A percentile compares a stretch with the other conserved stretches of the same genome.
Evolutionary conservation across 2,113 vertebrate genomes (phyloP).

Genomic region (Leptosomus discolor): DNA sequence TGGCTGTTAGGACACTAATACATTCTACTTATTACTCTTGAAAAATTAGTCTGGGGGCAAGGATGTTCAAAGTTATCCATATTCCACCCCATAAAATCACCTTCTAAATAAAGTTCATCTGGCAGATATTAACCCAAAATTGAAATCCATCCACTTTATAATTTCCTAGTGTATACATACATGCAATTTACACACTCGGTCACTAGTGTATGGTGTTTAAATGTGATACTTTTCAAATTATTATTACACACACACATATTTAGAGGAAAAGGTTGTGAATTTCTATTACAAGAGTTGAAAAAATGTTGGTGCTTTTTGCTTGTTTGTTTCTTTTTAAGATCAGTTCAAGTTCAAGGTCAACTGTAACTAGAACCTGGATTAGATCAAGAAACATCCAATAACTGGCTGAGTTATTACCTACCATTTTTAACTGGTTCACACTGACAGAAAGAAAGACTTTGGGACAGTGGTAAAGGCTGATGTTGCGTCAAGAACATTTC

Average conservation of each 20-base stretch:
- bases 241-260: background rate
- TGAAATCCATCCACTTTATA: background rate
- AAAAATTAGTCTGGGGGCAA: background rate
- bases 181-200: background rate
- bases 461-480: background rate
- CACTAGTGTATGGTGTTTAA: background rate
- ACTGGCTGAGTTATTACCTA: background rate
- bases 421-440: background rate
- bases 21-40: background rate
- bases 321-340: background rate
- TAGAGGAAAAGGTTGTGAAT: background rate
- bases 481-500: background rate
- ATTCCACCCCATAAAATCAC: background rate
- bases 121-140: background rate
- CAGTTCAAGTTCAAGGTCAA: background rate
- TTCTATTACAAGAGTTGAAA: background rate
- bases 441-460: background rate
- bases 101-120: background rate
- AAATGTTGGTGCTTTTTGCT: accelerated
- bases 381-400: background rate
- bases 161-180: background rate
- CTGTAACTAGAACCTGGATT: background rate
- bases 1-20: background rate
- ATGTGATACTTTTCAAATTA: background rate
- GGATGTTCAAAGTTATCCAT: background rate